Base-by-base conservation (phyloP, 2,797 vertebrate genomes). In the Sciurus vulgaris region DNA sequence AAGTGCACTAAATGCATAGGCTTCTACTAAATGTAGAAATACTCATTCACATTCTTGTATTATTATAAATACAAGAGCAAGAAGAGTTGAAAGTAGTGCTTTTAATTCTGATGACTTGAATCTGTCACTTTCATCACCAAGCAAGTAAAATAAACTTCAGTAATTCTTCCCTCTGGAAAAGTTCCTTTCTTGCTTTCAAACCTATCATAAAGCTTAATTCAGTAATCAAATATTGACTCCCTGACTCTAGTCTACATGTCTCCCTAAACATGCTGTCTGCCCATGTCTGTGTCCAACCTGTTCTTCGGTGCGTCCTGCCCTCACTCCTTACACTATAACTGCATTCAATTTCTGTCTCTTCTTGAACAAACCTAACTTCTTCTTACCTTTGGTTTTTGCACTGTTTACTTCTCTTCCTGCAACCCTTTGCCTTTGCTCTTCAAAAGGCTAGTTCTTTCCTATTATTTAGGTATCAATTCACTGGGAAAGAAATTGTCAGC, bases 51-150 rank as follows among this genome's bases (percentile, higher is more conserved):
- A 30, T 59, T 38, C 24, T 77, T 35, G 70, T 51, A 15, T 28
- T 56, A 69, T 93, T 79, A 54, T 28, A 54, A 49, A 30, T 38
- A 76, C n/a, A 96, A 56, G 33, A 83, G 33, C 12, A 15, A 12
- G 6, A 35, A 72, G 13, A 30, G 33, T 47, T 76, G n/a, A 70
- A 63, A 70, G 9, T 17, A 35, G 3, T 59, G 9, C 8, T 38
- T 87, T 91, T 70, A 44, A 77, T 91, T 87, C 44, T 91, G 70
- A 91, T 82, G 15, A 74, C 5, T 24, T 72, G 41, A 65, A 49
- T 28, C 18, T 86, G 65, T 82, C 82, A n/a, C 22, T 89, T 54
- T 51, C 15, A 56, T 61, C 41, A 87, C 35, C 49, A 67, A 38
- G 56, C 33, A 74, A 38, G 86, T n/a, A 81, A 33, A 93, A 49